Conservation (phyloP, 2,113 vertebrate genomes). For the Toxostoma redivivum region DNA sequence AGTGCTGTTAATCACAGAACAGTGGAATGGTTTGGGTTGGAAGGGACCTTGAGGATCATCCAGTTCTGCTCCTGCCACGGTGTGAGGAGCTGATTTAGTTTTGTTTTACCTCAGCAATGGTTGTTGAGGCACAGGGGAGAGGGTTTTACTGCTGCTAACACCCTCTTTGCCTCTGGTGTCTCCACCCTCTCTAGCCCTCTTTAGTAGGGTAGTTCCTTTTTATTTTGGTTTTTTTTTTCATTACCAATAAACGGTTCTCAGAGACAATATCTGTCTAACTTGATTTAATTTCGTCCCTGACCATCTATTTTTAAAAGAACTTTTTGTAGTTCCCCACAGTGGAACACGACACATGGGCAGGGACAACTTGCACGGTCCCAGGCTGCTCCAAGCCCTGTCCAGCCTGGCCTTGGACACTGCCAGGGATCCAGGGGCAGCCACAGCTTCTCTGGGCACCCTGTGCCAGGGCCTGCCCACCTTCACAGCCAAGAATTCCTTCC, state of each 20-base stretch:
- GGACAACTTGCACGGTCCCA: fast-evolving
- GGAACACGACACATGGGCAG: fast-evolving
- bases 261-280: neutral
- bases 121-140: neutral
- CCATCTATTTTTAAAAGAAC: neutral
- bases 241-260: neutral
- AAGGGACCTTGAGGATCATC: neutral
- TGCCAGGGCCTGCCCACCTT: neutral
- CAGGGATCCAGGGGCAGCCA: neutral
- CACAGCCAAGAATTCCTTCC: neutral
- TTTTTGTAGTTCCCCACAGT: neutral
- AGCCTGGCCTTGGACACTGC: fast-evolving
- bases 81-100: neutral
- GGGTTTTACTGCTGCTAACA: neutral
- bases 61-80: neutral
- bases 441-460: neutral
- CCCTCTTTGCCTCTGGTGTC: no score
- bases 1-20: no score
- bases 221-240: neutral
- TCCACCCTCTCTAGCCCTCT: no score
- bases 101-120: neutral
- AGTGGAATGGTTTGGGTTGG: neutral
- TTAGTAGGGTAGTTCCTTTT: neutral
- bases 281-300: neutral
- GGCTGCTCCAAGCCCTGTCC: fast-evolving